Conservation (phyloP, 2,888 invertebrate species). For the Formica aserva region DNA sequence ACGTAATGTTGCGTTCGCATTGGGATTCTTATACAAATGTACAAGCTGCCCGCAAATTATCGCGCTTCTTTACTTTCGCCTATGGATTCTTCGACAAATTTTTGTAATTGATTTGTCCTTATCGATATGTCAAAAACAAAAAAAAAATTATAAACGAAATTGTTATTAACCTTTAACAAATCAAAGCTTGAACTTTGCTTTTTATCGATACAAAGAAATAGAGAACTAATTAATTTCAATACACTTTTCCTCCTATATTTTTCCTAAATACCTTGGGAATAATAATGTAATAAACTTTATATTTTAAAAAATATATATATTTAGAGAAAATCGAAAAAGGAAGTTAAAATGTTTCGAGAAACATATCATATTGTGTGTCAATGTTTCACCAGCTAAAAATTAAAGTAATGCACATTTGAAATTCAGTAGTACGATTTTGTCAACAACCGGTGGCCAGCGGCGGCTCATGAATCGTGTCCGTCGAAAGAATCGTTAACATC, state of each 20-base stretch:
- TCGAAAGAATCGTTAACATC: conserved; percentile 66
- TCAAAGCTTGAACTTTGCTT: not conserved
- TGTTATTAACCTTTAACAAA: not conserved
- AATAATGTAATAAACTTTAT: not conserved
- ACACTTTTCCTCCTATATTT: not conserved
- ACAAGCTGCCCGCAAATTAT: not conserved
- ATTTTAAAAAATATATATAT: too few relatives aligned
- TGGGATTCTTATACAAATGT: not conserved
- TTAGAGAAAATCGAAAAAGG: not conserved
- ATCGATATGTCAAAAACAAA: not conserved
- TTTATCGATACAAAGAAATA: not conserved
- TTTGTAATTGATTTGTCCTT: not conserved
- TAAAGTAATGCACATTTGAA: not conserved
- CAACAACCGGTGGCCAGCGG: conserved; percentile 40
- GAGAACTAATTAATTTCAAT: not conserved
- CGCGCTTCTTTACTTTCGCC: not conserved
- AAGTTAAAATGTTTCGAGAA: not conserved
- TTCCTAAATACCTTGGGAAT: not conserved
- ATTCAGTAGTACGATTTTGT: conserved; percentile 36
- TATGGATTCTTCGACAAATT: not conserved
- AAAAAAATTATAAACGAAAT: not conserved
- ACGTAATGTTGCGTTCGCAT: conserved; percentile 8
- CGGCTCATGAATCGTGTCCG: conserved; percentile 63
- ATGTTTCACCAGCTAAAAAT: not conserved
- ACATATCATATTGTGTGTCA: not conserved